A percentile compares a stretch with the other conserved stretches of the same genome.
Evolutionary conservation across 2,113 vertebrate genomes (phyloP).

Genomic region (Pitta sordida): DNA sequence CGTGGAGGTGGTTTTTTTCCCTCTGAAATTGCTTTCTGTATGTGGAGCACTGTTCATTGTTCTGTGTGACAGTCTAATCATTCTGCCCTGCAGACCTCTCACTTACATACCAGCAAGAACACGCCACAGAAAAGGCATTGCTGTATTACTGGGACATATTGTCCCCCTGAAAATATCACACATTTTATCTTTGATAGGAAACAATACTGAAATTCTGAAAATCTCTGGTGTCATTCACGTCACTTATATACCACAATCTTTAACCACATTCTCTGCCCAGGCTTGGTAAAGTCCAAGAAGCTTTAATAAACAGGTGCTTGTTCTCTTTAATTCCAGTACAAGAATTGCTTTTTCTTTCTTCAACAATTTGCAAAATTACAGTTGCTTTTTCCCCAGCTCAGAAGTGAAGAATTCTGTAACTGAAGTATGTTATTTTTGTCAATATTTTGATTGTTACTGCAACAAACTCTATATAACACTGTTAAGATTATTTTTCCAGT

Average conservation of each 20-base stretch:
- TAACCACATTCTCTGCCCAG: neutral
- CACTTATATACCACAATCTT: neutral
- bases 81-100: constrained; percentile 9
- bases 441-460: neutral
- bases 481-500: neutral
- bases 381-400: neutral
- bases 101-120: neutral
- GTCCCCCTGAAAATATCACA: neutral
- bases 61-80: constrained; percentile 29
- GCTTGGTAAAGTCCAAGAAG: neutral
- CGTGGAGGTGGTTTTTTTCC: neutral
- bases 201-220: neutral
- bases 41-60: constrained; percentile 4
- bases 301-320: neutral
- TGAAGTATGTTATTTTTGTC: neutral
- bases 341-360: neutral
- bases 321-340: neutral
- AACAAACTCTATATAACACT: neutral
- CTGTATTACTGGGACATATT: neutral
- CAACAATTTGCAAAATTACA: neutral
- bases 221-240: neutral
- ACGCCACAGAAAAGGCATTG: neutral
- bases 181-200: neutral
- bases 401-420: neutral
- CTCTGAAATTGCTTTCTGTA: constrained; percentile 23